A percentile compares a stretch with the other conserved stretches of the same genome.
Conservation (phyloP, 2,113 vertebrate species). For the Mobula hypostoma region DNA sequence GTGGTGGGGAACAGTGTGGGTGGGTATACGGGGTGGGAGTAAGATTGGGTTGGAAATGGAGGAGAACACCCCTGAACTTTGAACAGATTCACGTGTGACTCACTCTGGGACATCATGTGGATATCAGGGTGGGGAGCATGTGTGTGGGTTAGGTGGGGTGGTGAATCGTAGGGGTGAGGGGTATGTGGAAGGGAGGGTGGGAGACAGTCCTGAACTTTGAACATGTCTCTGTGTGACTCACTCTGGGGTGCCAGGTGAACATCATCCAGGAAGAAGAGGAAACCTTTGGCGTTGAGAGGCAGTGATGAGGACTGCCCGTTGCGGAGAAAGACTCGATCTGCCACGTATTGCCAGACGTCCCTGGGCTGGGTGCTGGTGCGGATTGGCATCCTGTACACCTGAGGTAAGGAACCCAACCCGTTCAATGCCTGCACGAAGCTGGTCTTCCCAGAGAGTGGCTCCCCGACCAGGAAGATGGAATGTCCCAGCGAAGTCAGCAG, state of each 20-base stretch:
- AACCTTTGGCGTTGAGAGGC: background rate
- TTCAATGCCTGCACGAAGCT: constrained; percentile 57
- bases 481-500: constrained; percentile 57
- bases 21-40: background rate
- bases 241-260: constrained; percentile 65
- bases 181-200: no score
- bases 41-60: background rate
- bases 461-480: constrained; percentile 66
- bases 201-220: no score
- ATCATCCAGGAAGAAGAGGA: constrained; percentile 71
- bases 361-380: constrained; percentile 48
- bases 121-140: background rate
- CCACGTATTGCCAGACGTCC: constrained; percentile 52
- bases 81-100: no score
- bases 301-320: no score
- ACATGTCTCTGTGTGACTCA: constrained; percentile 47
- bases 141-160: background rate
- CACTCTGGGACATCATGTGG: no score
- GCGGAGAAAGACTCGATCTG: background rate
- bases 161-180: background rate
- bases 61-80: no score
- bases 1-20: no score
- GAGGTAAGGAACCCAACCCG: constrained; percentile 44
- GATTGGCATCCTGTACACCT: constrained; percentile 47
- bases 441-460: constrained; percentile 65